These are phyloP conservation scores for Progne subis DNA, from an alignment of 2,113 vertebrate genomes.

Conservation along the genomic window DNA sequence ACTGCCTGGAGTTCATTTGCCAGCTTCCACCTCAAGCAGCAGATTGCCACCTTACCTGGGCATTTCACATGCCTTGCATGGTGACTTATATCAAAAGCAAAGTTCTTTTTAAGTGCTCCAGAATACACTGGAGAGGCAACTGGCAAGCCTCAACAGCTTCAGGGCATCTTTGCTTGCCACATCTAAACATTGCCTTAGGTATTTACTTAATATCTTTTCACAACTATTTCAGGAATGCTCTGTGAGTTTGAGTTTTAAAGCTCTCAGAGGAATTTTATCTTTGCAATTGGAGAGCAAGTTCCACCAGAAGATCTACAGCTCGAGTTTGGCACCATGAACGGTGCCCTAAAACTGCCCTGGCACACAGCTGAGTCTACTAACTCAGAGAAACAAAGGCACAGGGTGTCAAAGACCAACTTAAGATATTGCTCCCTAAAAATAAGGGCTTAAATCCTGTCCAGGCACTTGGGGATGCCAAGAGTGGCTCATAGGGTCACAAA, in stretches of 20 bases:
- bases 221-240: conserved; percentile 33
- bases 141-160: neutral
- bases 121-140: neutral
- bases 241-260: neutral
- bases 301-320: neutral
- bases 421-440: neutral
- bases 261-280: conserved; percentile 2
- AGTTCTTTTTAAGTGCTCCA: neutral
- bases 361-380: neutral
- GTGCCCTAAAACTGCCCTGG: neutral
- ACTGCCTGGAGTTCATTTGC: conserved; percentile 7
- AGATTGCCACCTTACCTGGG: neutral
- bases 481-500: neutral
- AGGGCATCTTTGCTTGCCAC: conserved; percentile 14
- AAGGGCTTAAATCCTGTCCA: neutral
- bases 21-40: conserved; percentile 19
- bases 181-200: neutral
- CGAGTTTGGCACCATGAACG: neutral
- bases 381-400: neutral
- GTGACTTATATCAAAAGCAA: neutral
- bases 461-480: neutral
- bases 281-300: neutral
- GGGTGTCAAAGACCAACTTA: neutral
- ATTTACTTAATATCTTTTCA: neutral
- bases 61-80: neutral